Conservation (phyloP, 2,113 vertebrate genomes). For the Boulengeromyrus knoepffleri region DNA sequence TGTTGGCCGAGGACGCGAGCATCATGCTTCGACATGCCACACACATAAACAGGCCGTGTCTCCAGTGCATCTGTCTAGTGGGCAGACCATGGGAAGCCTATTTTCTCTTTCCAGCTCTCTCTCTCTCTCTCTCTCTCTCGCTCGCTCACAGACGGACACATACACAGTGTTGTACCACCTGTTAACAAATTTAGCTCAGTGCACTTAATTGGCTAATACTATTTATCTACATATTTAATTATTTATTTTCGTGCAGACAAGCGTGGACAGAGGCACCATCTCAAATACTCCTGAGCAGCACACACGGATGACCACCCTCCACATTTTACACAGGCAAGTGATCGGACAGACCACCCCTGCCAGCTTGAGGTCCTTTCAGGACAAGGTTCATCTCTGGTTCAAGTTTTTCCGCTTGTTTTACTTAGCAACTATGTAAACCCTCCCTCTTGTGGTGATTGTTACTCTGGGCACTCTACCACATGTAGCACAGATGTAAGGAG, state of each 20-base stretch:
- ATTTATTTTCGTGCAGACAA: not conserved
- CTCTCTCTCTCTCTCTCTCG: too few species aligned
- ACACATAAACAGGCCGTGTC: not conserved
- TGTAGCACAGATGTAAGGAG: conserved; percentile 30
- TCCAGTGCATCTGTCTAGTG: not conserved
- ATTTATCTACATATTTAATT: not conserved
- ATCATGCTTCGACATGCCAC: not conserved
- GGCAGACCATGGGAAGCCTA: not conserved
- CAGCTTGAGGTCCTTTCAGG: conserved; percentile 27
- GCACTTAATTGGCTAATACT: not conserved
- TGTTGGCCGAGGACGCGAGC: not conserved
- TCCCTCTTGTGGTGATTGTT: conserved; percentile 26
- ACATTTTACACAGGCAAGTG: not conserved
- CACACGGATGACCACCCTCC: not conserved
- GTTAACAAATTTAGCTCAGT: not conserved
- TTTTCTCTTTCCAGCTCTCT: not conserved
- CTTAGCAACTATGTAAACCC: conserved; percentile 32
- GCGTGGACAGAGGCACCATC: not conserved
- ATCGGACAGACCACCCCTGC: not conserved
- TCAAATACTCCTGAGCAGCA: not conserved
- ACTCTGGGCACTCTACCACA: conserved; percentile 27
- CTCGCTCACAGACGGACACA: not conserved
- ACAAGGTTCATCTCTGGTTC: conserved; percentile 33
- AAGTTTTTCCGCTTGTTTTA: conserved; percentile 30
- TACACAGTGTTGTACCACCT: not conserved